Percentiles rank a stretch among this genome's conserved stretches.
phyloP scores from a whole-genome alignment of 2,113 vertebrate genomes.

The Phocoena sinus region DNA sequence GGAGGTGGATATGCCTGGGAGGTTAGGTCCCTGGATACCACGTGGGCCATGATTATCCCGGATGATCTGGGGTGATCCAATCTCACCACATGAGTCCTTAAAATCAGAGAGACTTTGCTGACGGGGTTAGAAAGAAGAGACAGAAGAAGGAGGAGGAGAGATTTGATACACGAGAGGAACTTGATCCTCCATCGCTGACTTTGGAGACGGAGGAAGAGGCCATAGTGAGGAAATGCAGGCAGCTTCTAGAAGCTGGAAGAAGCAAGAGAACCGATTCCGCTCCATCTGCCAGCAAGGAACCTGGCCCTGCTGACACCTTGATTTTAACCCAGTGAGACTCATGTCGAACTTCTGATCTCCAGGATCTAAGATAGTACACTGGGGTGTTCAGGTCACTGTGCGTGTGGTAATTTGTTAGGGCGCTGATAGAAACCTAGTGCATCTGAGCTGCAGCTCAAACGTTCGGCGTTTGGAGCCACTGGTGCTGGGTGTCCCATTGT shows the following conservation, averaged over 20 bases:
- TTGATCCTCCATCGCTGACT: rapidly evolving
- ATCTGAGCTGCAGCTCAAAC: rapidly evolving
- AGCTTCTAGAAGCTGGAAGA: not conserved
- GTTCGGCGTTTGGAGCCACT: rapidly evolving
- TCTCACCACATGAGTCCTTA: not conserved
- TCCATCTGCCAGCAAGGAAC: rapidly evolving
- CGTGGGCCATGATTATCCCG: not conserved
- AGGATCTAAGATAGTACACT: rapidly evolving
- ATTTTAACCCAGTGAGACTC: not conserved
- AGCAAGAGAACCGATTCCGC: not conserved
- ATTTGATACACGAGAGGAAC: rapidly evolving
- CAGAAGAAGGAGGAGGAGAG: not conserved
- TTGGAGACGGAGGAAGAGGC: not conserved
- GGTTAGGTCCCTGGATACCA: not conserved
- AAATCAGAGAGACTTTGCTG: not conserved
- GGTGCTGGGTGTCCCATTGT: rapidly evolving
- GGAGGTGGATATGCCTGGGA: rapidly evolving
- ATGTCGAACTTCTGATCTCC: rapidly evolving
- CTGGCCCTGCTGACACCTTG: not conserved
- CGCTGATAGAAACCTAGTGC: rapidly evolving
- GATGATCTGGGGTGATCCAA: not conserved
- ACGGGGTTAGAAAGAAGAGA: not conserved
- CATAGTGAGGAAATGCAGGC: not conserved
- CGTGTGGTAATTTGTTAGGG: rapidly evolving
- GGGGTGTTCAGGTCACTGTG: too few relatives aligned